A percentile compares a stretch with the other conserved stretches of the same genome.
phyloP scores from a whole-genome alignment of 2,797 vertebrate genomes.

The Enteromius radiatus region DNA sequence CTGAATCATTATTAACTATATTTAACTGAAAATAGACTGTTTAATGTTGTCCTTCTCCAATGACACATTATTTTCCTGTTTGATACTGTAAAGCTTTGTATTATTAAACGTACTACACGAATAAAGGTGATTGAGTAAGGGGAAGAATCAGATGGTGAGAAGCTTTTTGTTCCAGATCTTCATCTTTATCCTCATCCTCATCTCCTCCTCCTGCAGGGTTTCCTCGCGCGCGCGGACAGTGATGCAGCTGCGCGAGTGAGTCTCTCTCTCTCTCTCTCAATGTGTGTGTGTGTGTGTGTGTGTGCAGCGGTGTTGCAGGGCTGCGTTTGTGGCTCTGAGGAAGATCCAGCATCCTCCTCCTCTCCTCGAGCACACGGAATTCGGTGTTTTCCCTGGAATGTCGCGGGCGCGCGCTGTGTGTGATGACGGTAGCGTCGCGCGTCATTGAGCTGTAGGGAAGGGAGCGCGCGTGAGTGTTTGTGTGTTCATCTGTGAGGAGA shows the following conservation, averaged over 20 bases:
- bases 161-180: background rate
- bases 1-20: too few species aligned
- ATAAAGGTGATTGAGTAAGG: background rate
- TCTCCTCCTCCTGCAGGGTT: background rate
- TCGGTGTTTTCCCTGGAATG: slow-evolving; percentile 16
- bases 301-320: background rate
- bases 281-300: background rate
- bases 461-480: background rate
- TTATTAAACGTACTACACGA: background rate
- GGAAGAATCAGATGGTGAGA: background rate
- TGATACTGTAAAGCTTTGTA: background rate
- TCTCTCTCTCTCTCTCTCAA: background rate
- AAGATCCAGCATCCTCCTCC: slow-evolving; percentile 21
- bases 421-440: slow-evolving; percentile 31
- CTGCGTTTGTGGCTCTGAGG: background rate
- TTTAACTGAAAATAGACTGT: background rate
- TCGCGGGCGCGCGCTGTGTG: slow-evolving; percentile 21
- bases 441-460: background rate
- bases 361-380: background rate
- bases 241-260: background rate
- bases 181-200: background rate
- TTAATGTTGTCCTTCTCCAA: background rate
- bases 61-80: background rate
- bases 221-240: background rate
- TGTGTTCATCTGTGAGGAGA: slow-evolving; percentile 20